Conservation (phyloP, 2,888 invertebrate genomes). For the Vandiemenella viatica region DNA sequence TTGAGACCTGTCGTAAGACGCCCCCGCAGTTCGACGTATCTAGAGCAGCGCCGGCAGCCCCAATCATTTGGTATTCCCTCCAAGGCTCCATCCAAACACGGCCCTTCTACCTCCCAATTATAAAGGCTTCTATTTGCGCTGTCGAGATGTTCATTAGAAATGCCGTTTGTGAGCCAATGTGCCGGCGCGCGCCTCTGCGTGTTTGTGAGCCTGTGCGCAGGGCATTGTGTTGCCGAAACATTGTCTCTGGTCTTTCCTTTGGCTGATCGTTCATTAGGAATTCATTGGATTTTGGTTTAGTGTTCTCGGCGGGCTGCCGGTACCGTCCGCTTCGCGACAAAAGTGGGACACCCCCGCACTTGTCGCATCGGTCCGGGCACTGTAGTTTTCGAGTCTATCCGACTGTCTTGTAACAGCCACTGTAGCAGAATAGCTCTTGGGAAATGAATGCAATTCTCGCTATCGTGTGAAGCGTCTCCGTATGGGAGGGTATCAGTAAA, state of each 20-base stretch:
- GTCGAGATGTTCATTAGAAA: constrained; percentile 1
- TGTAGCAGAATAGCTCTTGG: too few relatives aligned
- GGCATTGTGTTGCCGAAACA: constrained; percentile 1
- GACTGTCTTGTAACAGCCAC: too few relatives aligned
- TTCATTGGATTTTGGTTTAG: constrained; percentile 14
- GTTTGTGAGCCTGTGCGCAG: neutral
- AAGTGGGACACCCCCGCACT: neutral
- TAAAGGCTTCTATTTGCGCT: neutral
- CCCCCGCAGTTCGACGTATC: neutral
- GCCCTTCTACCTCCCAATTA: neutral
- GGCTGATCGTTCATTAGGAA: constrained; percentile 8
- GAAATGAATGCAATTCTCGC: too few relatives aligned
- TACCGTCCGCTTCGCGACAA: neutral
- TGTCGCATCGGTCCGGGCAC: too few relatives aligned
- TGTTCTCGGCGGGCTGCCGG: constrained; percentile 1
- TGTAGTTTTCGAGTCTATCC: too few relatives aligned
- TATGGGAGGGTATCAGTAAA: too few relatives aligned
- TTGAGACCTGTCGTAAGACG: too few relatives aligned
- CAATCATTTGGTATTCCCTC: neutral
- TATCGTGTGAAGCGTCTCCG: too few relatives aligned
- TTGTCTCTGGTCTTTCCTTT: constrained; percentile 3
- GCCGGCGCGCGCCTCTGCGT: neutral
- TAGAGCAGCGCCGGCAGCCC: neutral
- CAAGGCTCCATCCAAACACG: neutral
- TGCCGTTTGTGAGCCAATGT: neutral